Conservation (phyloP, 2,797 vertebrate genomes). For the Coranthus polyacanthus region DNA sequence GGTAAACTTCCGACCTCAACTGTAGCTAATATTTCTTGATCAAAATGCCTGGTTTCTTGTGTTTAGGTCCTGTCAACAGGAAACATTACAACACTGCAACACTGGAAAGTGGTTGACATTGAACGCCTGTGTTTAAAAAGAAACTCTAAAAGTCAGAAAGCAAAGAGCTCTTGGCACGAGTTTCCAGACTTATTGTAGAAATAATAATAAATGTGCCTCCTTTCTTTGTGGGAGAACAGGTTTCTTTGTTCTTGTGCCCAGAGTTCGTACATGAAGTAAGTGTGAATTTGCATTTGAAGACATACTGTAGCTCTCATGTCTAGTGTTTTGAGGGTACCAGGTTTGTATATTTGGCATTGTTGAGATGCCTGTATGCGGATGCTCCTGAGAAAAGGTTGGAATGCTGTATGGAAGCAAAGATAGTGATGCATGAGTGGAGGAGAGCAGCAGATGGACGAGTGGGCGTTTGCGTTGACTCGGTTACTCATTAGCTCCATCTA, state of each 20-base stretch:
- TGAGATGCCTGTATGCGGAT: slow-evolving; percentile 26
- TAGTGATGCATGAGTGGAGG: slow-evolving; percentile 25
- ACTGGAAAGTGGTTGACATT: no score
- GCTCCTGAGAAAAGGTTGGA: slow-evolving; percentile 32
- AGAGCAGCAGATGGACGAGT: slow-evolving; percentile 70
- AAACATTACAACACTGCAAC: no score
- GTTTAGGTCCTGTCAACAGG: no score
- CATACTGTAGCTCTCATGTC: neutral
- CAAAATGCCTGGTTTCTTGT: no score
- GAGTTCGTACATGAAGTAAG: neutral
- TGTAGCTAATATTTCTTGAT: no score
- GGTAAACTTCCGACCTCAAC: no score
- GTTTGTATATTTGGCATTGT: slow-evolving; percentile 26
- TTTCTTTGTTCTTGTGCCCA: neutral
- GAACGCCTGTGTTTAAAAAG: no score
- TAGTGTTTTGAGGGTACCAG: slow-evolving; percentile 9
- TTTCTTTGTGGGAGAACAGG: neutral
- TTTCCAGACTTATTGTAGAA: neutral
- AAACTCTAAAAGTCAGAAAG: neutral
- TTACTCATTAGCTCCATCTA: slow-evolving; percentile 67
- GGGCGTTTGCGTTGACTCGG: slow-evolving; percentile 56
- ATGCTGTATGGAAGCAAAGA: slow-evolving; percentile 30
- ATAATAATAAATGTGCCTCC: neutral
- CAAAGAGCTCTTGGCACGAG: neutral
- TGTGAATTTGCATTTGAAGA: slow-evolving; percentile 6